Conservation (phyloP, 2,113 vertebrate genomes). For the Motacilla alba region DNA sequence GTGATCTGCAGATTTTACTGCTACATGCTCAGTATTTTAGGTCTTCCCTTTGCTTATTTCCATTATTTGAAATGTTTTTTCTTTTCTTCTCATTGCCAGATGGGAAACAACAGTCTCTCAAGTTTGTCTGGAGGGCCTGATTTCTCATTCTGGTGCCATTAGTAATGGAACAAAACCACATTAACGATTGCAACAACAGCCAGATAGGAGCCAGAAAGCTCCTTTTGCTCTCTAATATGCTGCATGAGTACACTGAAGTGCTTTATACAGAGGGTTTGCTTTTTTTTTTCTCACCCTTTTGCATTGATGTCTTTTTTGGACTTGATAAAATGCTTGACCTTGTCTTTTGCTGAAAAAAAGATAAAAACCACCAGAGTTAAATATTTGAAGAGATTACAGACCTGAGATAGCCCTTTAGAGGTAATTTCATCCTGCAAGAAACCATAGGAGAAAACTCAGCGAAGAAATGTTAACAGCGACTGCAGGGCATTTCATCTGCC, state of each 20-base stretch:
- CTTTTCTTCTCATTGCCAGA: background rate
- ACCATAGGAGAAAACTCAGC: background rate
- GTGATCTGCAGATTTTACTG: background rate
- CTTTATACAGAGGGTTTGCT: background rate
- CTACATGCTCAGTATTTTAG: background rate
- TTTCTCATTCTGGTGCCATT: conserved; percentile 48
- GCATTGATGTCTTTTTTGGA: background rate
- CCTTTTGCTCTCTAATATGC: background rate
- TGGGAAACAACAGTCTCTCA: conserved; percentile 3
- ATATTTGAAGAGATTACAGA: background rate
- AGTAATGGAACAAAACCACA: conserved; percentile 61
- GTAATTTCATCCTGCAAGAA: background rate
- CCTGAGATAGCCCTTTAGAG: background rate
- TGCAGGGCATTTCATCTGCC: background rate
- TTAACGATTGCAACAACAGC: conserved; percentile 33
- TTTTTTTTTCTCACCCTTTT: background rate
- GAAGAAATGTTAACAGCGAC: background rate
- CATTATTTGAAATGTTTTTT: background rate
- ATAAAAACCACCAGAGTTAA: background rate
- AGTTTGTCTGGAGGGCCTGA: background rate
- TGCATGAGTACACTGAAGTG: background rate
- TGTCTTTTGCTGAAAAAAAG: background rate
- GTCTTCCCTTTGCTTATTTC: background rate
- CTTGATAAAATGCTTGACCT: background rate
- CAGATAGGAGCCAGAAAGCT: conserved; percentile 52